Percentiles rank a stretch among this genome's conserved stretches.
phyloP scores from a whole-genome alignment of 1,140 invertebrate genomes.

The Hycleus cichorii region DNA sequence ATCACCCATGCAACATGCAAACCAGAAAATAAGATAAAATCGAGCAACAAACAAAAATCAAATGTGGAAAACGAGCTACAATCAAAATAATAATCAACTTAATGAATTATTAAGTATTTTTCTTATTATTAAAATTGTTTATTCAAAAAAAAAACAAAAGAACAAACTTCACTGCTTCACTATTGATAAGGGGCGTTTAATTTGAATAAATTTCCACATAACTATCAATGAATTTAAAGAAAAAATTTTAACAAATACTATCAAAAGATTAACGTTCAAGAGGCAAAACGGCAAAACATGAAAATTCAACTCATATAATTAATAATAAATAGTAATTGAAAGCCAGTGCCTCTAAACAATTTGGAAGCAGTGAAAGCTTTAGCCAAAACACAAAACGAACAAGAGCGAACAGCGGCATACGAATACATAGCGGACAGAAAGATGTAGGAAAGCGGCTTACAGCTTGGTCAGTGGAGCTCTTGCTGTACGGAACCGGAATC shows the following conservation, averaged over 20 bases:
- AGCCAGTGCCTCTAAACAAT: conserved; percentile 26
- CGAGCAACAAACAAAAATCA: conserved; percentile 22
- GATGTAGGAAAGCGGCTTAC: conserved; percentile 70
- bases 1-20: conserved; percentile 33
- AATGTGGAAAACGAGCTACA: conserved; percentile 25
- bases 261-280: too few species aligned
- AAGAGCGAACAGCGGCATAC: conserved; percentile 38
- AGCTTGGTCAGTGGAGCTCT: conserved; percentile 98
- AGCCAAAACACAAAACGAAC: conserved; percentile 36
- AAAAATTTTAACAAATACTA: not conserved
- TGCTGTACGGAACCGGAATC: conserved; percentile 98
- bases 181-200: conserved; percentile 23
- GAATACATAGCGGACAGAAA: conserved; percentile 43
- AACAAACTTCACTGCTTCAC: conserved; percentile 31
- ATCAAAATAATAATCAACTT: conserved; percentile 16
- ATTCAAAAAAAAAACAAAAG: not conserved
- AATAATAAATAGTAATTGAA: conserved; percentile 7
- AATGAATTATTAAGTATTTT: conserved; percentile 11
- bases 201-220: not conserved
- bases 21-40: conserved; percentile 25
- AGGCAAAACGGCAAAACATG: not conserved
- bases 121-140: conserved; percentile 11
- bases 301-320: not conserved
- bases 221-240: not conserved
- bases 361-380: conserved; percentile 31